Evolutionary conservation across 2,113 vertebrate species (phyloP).

Genomic region (Hippocampus mohnikei): DNA sequence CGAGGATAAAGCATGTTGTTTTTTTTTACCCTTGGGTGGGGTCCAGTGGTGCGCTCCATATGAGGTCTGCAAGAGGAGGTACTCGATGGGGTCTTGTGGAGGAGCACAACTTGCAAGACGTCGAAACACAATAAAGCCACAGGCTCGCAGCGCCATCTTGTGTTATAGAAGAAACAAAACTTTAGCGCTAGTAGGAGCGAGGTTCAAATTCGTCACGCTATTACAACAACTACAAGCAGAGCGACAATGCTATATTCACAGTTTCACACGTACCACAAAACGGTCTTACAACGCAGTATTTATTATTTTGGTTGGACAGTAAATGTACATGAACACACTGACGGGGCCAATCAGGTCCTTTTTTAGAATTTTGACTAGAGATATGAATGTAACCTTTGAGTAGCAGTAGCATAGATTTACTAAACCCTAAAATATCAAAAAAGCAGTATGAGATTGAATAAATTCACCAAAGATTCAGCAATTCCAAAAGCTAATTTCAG

Average conservation of each 20-base stretch:
- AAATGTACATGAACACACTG: background rate
- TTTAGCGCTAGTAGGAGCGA: background rate
- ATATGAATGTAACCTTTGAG: background rate
- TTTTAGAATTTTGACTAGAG: background rate
- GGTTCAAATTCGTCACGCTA: too few species aligned
- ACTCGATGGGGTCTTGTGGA: conserved; percentile 76
- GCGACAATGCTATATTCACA: background rate
- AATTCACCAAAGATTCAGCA: background rate
- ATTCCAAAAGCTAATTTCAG: too few species aligned
- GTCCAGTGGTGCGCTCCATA: conserved; percentile 95
- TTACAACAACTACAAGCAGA: too few species aligned
- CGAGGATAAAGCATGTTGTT: background rate
- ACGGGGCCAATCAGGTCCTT: background rate
- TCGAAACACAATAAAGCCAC: conserved; percentile 91
- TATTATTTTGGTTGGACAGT: background rate
- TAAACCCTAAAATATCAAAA: background rate
- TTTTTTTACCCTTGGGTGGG: conserved; percentile 88
- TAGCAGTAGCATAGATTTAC: background rate
- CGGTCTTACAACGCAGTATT: background rate
- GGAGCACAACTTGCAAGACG: conserved; percentile 58
- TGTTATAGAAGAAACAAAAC: background rate
- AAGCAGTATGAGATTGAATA: background rate
- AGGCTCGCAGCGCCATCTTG: conserved; percentile 82
- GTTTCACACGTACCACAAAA: background rate
- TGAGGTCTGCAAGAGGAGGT: conserved; percentile 91